Evolutionary conservation across 2,888 invertebrate genomes (phyloP).

Genomic region (Esperia sulphurella): DNA sequence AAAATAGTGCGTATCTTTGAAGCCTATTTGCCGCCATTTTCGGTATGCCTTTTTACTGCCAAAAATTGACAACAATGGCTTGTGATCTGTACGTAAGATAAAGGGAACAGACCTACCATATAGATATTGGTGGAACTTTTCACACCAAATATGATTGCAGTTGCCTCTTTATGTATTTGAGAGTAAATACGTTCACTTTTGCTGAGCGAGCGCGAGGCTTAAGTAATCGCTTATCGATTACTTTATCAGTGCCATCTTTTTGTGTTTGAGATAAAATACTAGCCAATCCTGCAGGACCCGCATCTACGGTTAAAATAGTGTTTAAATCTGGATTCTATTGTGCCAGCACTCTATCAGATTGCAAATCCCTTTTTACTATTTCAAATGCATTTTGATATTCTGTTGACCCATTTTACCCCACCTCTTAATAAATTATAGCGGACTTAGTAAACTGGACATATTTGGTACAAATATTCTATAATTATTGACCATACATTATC

Average conservation of each 20-base stretch:
- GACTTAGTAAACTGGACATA: neutral
- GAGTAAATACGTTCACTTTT: slow-evolving; percentile 10
- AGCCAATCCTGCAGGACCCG: slow-evolving; percentile 13
- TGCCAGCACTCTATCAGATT: slow-evolving; percentile 10
- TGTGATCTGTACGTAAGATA: slow-evolving; percentile 11
- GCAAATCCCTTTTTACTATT: slow-evolving; percentile 3
- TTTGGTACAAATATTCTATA: slow-evolving; percentile 1
- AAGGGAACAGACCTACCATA: slow-evolving; percentile 11
- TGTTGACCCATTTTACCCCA: neutral
- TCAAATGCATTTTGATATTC: slow-evolving; percentile 1
- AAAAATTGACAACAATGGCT: slow-evolving; percentile 11
- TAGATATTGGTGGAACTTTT: slow-evolving; percentile 7
- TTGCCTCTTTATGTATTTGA: slow-evolving; percentile 9
- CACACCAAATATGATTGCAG: slow-evolving; percentile 10
- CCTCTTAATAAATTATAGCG: slow-evolving; percentile 1
- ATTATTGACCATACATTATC: no score
- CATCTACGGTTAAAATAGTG: slow-evolving; percentile 8
- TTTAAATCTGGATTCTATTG: slow-evolving; percentile 7
- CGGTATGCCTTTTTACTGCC: slow-evolving; percentile 8
- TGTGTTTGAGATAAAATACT: slow-evolving; percentile 13
- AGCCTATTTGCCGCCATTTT: slow-evolving; percentile 11
- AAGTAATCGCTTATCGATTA: no score
- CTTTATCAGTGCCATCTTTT: slow-evolving; percentile 11
- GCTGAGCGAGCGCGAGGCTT: slow-evolving; percentile 6
- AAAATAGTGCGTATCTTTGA: slow-evolving; percentile 3